These are phyloP conservation scores for Patiria miniata DNA, from an alignment of 35 echinoderm and acorn worm genomes.

Conservation along the genomic window DNA sequence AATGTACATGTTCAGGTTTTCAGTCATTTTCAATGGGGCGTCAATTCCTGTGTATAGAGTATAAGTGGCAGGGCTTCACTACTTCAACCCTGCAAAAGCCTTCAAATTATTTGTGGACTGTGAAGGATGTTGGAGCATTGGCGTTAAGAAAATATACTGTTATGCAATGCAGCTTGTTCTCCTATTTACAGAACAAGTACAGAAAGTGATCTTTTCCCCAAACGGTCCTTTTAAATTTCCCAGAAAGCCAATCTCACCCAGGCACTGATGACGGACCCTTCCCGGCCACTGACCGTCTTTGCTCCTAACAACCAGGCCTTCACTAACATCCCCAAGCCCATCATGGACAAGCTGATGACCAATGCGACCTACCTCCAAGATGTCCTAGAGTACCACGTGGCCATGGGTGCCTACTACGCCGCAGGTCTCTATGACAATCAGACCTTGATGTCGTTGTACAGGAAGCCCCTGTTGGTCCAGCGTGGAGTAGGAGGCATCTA, in stretches of 20 bases:
- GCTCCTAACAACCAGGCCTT: slow-evolving; percentile 58
- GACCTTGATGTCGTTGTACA: slow-evolving; percentile 3
- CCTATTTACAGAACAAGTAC: too few relatives aligned
- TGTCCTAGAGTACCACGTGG: slow-evolving; percentile 47
- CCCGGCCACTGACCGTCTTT: slow-evolving; percentile 49
- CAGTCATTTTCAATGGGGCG: too few relatives aligned
- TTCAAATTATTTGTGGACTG: too few relatives aligned
- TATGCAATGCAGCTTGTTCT: too few relatives aligned
- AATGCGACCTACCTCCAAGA: slow-evolving; percentile 41
- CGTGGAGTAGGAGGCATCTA: slow-evolving; percentile 25
- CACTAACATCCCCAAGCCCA: slow-evolving; percentile 31
- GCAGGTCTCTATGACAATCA: slow-evolving; percentile 45
- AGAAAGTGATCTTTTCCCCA: not conserved
- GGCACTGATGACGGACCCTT: slow-evolving; percentile 26
- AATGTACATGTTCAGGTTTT: too few relatives aligned
- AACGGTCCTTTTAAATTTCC: slow-evolving; percentile 5
- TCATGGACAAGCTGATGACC: slow-evolving; percentile 17
- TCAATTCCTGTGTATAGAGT: too few relatives aligned
- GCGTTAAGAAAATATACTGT: too few relatives aligned
- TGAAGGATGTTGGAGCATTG: too few relatives aligned
- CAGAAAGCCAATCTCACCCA: slow-evolving; percentile 53
- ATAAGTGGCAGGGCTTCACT: too few relatives aligned
- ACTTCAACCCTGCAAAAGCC: too few relatives aligned
- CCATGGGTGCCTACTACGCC: slow-evolving; percentile 35
- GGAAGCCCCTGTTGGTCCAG: slow-evolving; percentile 19